Evolutionary conservation across 2,888 invertebrate genomes (phyloP).

Genomic region (Aphrophora alni): DNA sequence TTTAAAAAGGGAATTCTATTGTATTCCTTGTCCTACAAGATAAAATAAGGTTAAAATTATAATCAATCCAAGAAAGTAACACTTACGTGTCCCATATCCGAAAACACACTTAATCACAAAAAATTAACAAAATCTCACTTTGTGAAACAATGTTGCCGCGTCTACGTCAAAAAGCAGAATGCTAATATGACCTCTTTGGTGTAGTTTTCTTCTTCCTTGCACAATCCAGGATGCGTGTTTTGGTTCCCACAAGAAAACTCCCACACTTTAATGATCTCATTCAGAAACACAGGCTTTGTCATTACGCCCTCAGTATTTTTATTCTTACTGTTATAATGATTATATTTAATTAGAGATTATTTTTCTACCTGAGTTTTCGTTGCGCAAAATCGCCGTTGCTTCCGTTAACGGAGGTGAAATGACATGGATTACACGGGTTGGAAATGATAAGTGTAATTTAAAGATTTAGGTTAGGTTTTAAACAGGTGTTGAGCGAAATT

Average conservation of each 20-base stretch:
- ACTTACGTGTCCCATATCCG: background rate
- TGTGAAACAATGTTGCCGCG: background rate
- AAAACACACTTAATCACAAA: background rate
- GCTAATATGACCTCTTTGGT: conserved; percentile 38
- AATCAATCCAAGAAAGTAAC: background rate
- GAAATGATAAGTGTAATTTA: no score
- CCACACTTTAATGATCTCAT: conserved; percentile 37
- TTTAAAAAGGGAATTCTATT: no score
- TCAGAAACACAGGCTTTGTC: conserved; percentile 19
- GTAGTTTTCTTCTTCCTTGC: conserved; percentile 32
- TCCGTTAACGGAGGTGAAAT: background rate
- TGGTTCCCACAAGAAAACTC: conserved; percentile 39
- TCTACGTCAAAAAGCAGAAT: conserved; percentile 31
- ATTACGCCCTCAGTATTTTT: conserved; percentile 24
- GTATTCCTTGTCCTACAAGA: no score
- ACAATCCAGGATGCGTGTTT: conserved; percentile 38
- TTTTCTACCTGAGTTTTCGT: background rate
- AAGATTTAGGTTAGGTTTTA: background rate
- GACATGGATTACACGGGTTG: background rate
- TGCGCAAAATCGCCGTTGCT: background rate
- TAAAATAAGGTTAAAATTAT: no score
- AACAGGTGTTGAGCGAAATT: background rate
- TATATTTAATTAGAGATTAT: conserved; percentile 34
- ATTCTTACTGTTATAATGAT: conserved; percentile 37
- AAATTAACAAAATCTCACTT: background rate